A percentile compares a stretch with the other conserved stretches of the same genome.
Conservation (phyloP, 2,113 vertebrate species). For the Halcyon senegalensis region DNA sequence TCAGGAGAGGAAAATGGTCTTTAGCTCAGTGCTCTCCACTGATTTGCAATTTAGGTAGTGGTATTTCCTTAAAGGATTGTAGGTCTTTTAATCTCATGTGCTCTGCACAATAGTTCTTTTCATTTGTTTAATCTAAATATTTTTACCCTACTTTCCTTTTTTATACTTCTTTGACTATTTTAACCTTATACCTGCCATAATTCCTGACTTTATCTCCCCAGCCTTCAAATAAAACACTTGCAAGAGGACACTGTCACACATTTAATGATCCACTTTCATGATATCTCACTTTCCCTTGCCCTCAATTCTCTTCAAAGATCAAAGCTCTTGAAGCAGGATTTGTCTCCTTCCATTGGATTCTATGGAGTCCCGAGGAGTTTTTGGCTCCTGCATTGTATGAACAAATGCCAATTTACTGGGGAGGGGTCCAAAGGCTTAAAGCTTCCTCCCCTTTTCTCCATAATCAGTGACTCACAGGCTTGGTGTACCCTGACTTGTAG, state of each 20-base stretch:
- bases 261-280: background rate
- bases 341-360: background rate
- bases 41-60: background rate
- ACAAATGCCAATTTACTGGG: background rate
- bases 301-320: background rate
- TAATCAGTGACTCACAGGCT: background rate
- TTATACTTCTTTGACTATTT: background rate
- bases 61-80: background rate
- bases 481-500: background rate
- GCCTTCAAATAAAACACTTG: background rate
- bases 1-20: background rate
- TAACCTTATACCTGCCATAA: background rate
- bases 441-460: background rate
- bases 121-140: background rate
- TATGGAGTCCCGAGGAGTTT: background rate
- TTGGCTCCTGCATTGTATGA: background rate
- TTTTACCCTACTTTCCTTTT: background rate
- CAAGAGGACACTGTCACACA: background rate
- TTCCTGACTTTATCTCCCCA: background rate
- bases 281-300: background rate
- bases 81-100: background rate
- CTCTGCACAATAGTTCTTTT: background rate
- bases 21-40: background rate
- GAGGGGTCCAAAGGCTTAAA: background rate
- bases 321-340: background rate